Base-by-base conservation (phyloP, 2,113 vertebrate genomes). In the Rhinopithecus roxellana region DNA sequence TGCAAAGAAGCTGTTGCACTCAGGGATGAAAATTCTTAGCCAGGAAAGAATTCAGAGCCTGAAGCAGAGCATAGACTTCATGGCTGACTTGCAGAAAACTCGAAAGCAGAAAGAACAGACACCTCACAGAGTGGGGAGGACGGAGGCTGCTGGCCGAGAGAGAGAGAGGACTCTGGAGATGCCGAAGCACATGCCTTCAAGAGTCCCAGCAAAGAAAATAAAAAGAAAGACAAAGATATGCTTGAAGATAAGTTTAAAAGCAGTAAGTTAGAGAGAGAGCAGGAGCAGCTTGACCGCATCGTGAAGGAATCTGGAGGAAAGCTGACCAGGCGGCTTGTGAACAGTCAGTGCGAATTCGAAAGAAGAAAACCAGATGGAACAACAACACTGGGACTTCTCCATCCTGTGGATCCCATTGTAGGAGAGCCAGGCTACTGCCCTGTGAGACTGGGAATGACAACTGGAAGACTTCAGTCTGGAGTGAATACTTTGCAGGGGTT, bases 31-130 rank as follows among this genome's bases (percentile, higher is more conserved):
- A 40, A 40, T 40, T 40, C 38, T 40, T 40, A 40, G 38, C 38
- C 38, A 99, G 99, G 99, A 99, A 97, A 99, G 99, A 97, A 99
- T 99, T 94, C 99, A 99, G 74, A 99, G 99, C 98, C 98, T 99
- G 97, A 99, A 99, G 97, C 99, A 99, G 98, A 99, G 99, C 97
- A 99, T 99, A 97, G 99, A 99, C 88, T 99, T 99, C 98, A 99
- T 99, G 99, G 99, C 99, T 30, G 99, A 99, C 97, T 98, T 99
- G 83, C 99, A 99, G 95, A 99, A 98, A 75, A 98, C 98, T 30
- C 99, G 99, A 35, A 99, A 99, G 77, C 98, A 98, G 84, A 99
- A 98, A 98, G 98, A 50, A 86, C 91, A 11, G 99, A 99, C 38
- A 89, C 98, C 45, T 99, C 99, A 22, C 98, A 99, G 97, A 48